Conservation (phyloP, 2,797 vertebrate genomes). For the Okamejei kenojei region DNA sequence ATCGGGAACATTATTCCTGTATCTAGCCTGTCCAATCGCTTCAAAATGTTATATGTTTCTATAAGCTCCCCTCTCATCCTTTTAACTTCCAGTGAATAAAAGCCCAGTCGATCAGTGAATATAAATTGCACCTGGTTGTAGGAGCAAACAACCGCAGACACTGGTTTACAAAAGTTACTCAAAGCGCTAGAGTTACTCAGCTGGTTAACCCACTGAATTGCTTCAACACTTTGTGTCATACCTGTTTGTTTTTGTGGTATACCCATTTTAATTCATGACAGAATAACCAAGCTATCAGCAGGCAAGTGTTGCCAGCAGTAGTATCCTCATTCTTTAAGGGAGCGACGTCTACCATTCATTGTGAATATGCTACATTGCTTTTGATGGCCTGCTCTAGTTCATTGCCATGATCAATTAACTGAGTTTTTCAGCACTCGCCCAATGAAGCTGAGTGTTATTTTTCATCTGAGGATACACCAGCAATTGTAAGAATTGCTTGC, state of each 20-base stretch:
- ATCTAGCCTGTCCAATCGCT: too few species aligned
- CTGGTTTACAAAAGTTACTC: too few species aligned
- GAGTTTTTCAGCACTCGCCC: conserved; percentile 37
- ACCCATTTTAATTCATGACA: neutral
- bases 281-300: neutral
- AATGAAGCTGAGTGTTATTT: conserved; percentile 40
- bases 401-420: conserved; percentile 42
- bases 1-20: too few species aligned
- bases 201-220: too few species aligned
- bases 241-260: neutral
- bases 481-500: conserved; percentile 44
- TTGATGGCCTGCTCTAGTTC: neutral
- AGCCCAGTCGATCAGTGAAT: too few species aligned
- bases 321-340: neutral
- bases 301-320: neutral
- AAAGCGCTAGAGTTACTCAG: too few species aligned
- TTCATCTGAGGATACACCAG: conserved; percentile 45
- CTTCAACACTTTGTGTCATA: neutral
- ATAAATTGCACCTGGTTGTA: too few species aligned
- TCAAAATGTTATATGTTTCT: too few species aligned
- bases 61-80: too few species aligned
- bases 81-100: too few species aligned
- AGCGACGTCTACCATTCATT: conserved; percentile 37
- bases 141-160: too few species aligned
- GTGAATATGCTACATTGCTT: conserved; percentile 29